Percentiles rank a stretch among this genome's conserved stretches.
Conservation (phyloP, 2,888 invertebrate genomes). For the Gryllus longicercus region DNA sequence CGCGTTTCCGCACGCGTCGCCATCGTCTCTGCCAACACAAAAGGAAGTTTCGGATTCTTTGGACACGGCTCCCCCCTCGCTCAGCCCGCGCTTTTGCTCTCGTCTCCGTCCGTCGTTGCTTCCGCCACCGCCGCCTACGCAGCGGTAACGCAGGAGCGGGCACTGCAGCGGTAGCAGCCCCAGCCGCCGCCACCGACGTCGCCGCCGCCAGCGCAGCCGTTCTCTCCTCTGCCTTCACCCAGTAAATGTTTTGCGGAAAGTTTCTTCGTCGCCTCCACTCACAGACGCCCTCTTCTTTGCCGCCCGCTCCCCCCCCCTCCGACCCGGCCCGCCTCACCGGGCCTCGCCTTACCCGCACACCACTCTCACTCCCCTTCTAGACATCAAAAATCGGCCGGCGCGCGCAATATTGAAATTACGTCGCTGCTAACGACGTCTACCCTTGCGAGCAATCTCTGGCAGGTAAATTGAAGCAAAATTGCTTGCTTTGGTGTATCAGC, state of each 20-base stretch:
- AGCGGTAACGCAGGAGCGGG: no score
- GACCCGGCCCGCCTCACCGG: neutral
- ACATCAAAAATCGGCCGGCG: conserved; percentile 1
- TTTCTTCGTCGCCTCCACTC: neutral
- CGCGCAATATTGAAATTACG: conserved; percentile 17
- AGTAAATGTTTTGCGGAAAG: conserved; percentile 7
- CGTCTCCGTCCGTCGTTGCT: neutral
- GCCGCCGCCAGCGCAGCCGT: neutral
- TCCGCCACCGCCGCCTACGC: neutral
- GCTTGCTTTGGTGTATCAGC: conserved; percentile 17
- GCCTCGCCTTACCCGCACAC: neutral
- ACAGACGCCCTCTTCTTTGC: neutral
- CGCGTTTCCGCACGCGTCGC: neutral
- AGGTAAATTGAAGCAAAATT: conserved; percentile 17
- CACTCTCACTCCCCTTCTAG: neutral
- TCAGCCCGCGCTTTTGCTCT: neutral
- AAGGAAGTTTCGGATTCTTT: neutral
- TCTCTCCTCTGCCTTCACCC: neutral
- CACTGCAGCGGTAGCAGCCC: no score
- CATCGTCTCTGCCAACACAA: neutral
- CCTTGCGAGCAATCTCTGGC: conserved; percentile 17
- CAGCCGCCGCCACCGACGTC: neutral
- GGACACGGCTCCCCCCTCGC: neutral
- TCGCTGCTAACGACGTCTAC: conserved; percentile 17
- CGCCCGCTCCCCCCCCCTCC: neutral